Percentiles rank a stretch among this genome's conserved stretches.
These are phyloP conservation scores for Zoroaster sp. DNA, from an alignment of 53 echinoderm and acorn worm species.

Conservation along the genomic window DNA sequence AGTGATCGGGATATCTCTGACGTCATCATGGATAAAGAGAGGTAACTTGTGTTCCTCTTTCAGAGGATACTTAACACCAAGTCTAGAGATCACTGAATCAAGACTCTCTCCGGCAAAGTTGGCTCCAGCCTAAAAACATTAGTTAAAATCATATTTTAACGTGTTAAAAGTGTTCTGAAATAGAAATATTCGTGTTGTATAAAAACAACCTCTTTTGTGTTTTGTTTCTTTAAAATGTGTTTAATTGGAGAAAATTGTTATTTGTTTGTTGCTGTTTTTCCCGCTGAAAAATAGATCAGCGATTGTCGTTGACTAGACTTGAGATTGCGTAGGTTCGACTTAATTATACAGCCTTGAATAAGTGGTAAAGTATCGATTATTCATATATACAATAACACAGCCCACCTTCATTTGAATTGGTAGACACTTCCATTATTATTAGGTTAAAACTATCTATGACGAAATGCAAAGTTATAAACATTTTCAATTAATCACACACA, in stretches of 20 bases:
- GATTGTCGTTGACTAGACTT: background rate
- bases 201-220: background rate
- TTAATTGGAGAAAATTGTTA: too few species aligned
- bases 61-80: slow-evolving; percentile 56
- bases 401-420: too few species aligned
- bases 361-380: too few species aligned
- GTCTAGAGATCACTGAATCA: slow-evolving; percentile 46
- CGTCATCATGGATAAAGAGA: background rate
- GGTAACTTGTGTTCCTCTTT: slow-evolving; percentile 51
- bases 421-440: too few species aligned
- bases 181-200: background rate
- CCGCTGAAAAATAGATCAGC: background rate
- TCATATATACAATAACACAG: too few species aligned
- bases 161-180: background rate
- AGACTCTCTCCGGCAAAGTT: slow-evolving; percentile 69
- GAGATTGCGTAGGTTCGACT: too few species aligned
- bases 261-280: too few species aligned
- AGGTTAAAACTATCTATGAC: too few species aligned
- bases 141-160: background rate
- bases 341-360: too few species aligned
- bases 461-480: too few species aligned
- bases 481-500: too few species aligned
- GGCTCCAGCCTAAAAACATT: slow-evolving; percentile 61
- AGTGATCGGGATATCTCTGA: slow-evolving; percentile 51
- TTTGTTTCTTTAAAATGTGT: background rate